Evolutionary conservation across 2,888 invertebrate species (phyloP).

Genomic region (Elysia crispata): DNA sequence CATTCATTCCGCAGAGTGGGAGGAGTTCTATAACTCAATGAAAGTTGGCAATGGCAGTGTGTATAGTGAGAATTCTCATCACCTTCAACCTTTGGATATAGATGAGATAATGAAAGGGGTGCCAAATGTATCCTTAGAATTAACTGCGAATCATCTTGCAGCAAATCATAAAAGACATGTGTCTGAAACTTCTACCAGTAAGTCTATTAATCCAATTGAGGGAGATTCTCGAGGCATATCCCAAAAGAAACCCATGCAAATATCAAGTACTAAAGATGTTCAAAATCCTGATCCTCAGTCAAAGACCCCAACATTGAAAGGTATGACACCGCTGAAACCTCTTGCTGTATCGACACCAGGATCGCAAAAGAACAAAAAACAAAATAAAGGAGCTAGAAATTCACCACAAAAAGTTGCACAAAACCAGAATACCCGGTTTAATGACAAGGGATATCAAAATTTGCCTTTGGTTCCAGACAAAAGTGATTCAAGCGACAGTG

Average conservation of each 20-base stretch:
- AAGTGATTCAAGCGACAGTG: not conserved
- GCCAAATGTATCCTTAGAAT: not conserved
- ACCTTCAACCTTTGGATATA: not conserved
- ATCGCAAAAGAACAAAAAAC: not conserved
- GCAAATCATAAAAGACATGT: not conserved
- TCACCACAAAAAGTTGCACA: not conserved
- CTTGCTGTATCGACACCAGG: not conserved
- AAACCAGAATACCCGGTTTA: too few species aligned
- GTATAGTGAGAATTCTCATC: not conserved
- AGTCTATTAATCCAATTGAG: not conserved
- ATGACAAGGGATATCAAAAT: too few species aligned
- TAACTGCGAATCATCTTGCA: not conserved
- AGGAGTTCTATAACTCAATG: conserved; percentile 25
- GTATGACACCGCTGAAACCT: not conserved
- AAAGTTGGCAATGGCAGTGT: not conserved
- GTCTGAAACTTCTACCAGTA: not conserved
- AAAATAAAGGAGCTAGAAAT: not conserved
- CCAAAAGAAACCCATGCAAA: too few species aligned
- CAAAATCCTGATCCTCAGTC: too few species aligned
- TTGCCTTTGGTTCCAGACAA: too few species aligned
- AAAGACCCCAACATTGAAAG: not conserved
- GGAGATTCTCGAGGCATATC: too few species aligned
- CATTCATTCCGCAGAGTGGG: conserved; percentile 11
- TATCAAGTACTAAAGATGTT: too few species aligned
- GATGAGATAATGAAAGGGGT: not conserved